Evolutionary conservation across 2,888 invertebrate genomes (phyloP).

Genomic region (Papilio gigon): DNA sequence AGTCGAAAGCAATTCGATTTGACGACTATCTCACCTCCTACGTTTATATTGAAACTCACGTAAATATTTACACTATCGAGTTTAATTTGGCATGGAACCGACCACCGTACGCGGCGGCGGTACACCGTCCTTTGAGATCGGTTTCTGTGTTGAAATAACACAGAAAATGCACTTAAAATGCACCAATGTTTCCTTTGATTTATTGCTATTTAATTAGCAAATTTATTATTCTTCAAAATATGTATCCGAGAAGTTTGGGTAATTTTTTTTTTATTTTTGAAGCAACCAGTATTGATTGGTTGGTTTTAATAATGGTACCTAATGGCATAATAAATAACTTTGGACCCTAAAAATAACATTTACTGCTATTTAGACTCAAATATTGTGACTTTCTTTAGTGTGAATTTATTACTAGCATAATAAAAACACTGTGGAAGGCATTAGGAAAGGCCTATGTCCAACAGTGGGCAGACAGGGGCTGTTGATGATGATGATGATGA

Average conservation of each 20-base stretch:
- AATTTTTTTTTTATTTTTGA: no score
- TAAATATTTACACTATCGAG: constrained; percentile 81
- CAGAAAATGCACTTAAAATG: constrained; percentile 33
- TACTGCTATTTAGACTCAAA: background rate
- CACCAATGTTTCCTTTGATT: constrained; percentile 10
- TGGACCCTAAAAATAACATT: no score
- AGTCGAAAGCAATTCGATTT: constrained; percentile 77
- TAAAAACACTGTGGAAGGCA: no score
- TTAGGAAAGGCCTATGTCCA: no score
- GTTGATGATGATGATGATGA: no score
- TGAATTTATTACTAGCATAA: background rate
- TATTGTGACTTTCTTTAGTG: background rate
- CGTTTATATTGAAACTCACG: constrained; percentile 81
- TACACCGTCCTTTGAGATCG: constrained; percentile 56
- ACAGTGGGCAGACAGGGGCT: no score
- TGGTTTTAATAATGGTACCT: no score
- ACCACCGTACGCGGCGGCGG: constrained; percentile 61
- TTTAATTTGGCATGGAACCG: constrained; percentile 79
- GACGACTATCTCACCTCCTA: constrained; percentile 80
- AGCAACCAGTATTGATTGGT: no score
- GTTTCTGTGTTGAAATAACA: constrained; percentile 34
- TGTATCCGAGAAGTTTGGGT: background rate
- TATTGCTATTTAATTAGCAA: constrained; percentile 52
- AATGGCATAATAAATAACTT: no score
- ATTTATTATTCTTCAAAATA: background rate